Evolutionary conservation across 2,797 vertebrate genomes (phyloP), one percentile per base, ranked within the genome.

Genomic region (Psittacula echo): DNA sequence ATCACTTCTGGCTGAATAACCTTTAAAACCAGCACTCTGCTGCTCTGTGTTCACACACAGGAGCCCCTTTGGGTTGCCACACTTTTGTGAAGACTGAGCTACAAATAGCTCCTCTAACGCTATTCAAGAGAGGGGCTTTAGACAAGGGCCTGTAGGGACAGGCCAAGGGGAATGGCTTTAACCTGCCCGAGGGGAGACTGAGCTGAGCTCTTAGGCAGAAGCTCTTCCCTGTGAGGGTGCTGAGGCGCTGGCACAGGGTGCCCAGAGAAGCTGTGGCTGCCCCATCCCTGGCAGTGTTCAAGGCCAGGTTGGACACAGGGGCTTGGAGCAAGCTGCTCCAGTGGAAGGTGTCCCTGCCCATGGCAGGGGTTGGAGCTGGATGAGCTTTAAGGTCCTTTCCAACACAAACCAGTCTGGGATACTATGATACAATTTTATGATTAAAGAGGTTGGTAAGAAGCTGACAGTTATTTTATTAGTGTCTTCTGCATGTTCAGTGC

Each of bases 1-100:
- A 88, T 74, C 54, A 67, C 54, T 96, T 96, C 95, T 89, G 93
- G 71, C 42, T 87, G 90, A 94, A 73, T 90, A 86, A 95, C 84
- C 94, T 90, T 95, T 89, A 86, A 89, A 92, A 29, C 10, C 68
- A 90, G 84, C 72, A 41, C 71, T 85, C 41, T 0, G 1, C 56
- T 94, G 41, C 30, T 80, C 68, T 62, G 65, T 0, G 2, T 42
- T 87, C 93, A 41, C 4, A 32, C 47, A 60, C 22, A 37, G 45
- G 17, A 88, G 29, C 23, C 34, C 64, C 80, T 90, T 30, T 0
- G 4, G 77, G 79, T 71, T 56, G 56, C 37, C 54, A 82, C 73
- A 67, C 2, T 18, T 66, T 23, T 54, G 61, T 26, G 48, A 54
- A 45, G 58, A 73, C 1, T n/a, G 58, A 3, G 20, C 44, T 92